Evolutionary conservation across 1,140 invertebrate genomes (phyloP), one percentile per base, ranked within the genome.

Genomic region (Drosophila varians): DNA sequence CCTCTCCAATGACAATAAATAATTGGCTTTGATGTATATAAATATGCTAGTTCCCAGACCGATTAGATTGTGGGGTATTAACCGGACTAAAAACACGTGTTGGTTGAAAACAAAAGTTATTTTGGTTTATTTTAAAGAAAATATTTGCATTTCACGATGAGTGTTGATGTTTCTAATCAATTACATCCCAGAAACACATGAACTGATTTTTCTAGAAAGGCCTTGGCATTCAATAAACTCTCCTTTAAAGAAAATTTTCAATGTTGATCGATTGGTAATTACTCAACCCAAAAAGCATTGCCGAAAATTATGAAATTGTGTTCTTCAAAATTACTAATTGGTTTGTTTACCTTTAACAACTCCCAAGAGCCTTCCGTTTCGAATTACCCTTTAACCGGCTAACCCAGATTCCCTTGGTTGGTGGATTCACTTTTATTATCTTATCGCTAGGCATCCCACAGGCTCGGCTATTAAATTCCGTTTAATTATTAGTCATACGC

Each of bases 401-500:
- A 61, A 42, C 43, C 25, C 46, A 77, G 40, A 43, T 74, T 78
- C 38, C 38, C 53, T 49, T 23, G 64, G 25, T 56, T 9, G 40
- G 18, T 19, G 19, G 19, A 9, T 11, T 28, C 18, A 34, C 14
- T 12, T 18, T 14, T 6, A 14, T 45, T 80, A 80, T 80, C 77
- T 80, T 72, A 80, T 82, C 58, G n/a, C 0, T 1, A 0, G 14
- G 19, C 36, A 38, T 51, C 26, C 14, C 25, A 38, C 16, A 6
- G 4, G 23, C 36, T 31, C 36, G 36, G 42, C 60, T n/a, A 61
- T 64, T 61, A 61, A 61, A 31, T 49, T 66, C 51, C 21, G 57
- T 60, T 76, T 42, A 76, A 16, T 53, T 53, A 76, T 76, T 72
- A 82, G 45, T 72, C 21, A 82, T 76, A 72, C 77, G 58, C 51